Evolutionary conservation across 2,888 invertebrate genomes (phyloP).

Genomic region (Dolomedes plantarius): DNA sequence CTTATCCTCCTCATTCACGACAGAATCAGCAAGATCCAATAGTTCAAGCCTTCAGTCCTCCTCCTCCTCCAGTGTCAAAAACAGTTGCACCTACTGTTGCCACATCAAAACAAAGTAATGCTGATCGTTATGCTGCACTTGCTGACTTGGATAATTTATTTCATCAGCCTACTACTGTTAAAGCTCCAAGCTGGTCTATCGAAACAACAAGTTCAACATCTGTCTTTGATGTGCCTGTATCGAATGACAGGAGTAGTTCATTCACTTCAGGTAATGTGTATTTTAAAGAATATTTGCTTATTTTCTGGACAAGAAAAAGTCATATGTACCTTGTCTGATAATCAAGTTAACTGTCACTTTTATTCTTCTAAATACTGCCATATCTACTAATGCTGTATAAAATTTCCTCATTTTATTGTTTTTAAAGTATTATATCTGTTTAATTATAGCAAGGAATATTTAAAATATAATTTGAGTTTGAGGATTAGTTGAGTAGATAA

Average conservation of each 20-base stretch:
- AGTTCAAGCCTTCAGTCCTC: conserved; percentile 18
- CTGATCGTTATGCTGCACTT: conserved; percentile 95
- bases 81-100: conserved; percentile 49
- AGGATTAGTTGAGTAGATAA: no score
- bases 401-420: no score
- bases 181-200: conserved; percentile 65
- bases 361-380: not conserved
- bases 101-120: conserved; percentile 82
- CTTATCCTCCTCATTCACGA: conserved; percentile 40
- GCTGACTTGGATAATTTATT: conserved; percentile 89
- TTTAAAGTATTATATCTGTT: no score
- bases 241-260: conserved; percentile 20
- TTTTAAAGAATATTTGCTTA: no score
- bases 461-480: no score
- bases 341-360: no score
- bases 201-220: conserved; percentile 54
- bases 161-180: conserved; percentile 72
- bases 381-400: no score
- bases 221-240: conserved; percentile 28
- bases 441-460: no score
- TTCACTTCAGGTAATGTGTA: conserved; percentile 37
- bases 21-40: not conserved
- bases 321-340: no score
- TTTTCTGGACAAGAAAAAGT: no score
- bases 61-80: conserved; percentile 46